Conservation (phyloP, 1,140 invertebrate species). For the Ceratina calcarata region DNA sequence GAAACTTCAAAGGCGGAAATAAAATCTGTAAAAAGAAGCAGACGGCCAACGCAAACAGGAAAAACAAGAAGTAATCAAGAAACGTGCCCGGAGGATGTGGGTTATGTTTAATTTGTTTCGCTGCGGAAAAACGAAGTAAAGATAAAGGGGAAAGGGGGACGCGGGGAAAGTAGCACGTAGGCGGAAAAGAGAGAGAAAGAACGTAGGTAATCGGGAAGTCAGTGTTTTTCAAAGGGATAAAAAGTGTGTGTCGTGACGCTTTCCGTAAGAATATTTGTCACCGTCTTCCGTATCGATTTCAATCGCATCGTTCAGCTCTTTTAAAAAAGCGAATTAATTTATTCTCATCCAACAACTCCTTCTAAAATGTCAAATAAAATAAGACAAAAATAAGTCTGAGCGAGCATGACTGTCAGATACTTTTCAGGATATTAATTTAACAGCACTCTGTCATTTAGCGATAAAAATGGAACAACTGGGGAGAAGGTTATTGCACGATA, state of each 20-base stretch:
- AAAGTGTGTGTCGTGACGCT: constrained; percentile 48
- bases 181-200: constrained; percentile 47
- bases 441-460: constrained; percentile 20
- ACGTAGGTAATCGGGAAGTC: constrained; percentile 58
- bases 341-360: constrained; percentile 23
- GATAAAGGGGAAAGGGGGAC: constrained; percentile 15
- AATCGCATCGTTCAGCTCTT: constrained; percentile 25
- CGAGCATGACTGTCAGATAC: constrained; percentile 3
- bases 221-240: constrained; percentile 47
- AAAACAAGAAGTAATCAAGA: constrained; percentile 67
- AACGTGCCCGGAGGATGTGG: constrained; percentile 63
- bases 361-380: constrained; percentile 35
- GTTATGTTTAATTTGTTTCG: constrained; percentile 66
- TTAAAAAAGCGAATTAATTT: constrained; percentile 32
- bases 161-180: not conserved
- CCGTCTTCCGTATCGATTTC: constrained; percentile 10
- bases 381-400: not conserved
- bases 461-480: constrained; percentile 42
- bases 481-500: constrained; percentile 16
- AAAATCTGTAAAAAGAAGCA: constrained; percentile 65
- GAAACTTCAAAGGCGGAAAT: constrained; percentile 53
- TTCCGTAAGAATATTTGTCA: constrained; percentile 55
- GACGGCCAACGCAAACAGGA: constrained; percentile 57
- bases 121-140: constrained; percentile 55
- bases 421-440: constrained; percentile 50